A percentile compares a stretch with the other conserved stretches of the same genome.
These are phyloP conservation scores for Alviniconcha marisindica DNA, from an alignment of 1,140 invertebrate species.

Conservation along the genomic window DNA sequence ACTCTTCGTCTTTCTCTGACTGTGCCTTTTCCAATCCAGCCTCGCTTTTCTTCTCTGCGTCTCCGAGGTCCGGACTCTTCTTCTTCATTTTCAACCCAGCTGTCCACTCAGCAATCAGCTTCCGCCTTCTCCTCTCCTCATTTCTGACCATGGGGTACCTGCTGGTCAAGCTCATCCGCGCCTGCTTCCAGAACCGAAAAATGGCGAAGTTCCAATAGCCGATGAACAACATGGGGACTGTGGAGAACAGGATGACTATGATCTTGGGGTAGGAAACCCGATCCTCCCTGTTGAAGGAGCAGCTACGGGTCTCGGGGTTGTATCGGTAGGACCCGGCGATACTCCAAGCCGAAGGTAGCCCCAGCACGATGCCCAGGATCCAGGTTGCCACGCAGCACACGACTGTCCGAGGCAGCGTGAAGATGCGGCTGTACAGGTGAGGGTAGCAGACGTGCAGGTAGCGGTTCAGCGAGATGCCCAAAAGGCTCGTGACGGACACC, in stretches of 20 bases:
- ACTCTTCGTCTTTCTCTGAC: too few species aligned
- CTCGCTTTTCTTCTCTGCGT: too few species aligned
- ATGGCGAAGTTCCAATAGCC: constrained; percentile 24
- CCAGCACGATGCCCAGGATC: not conserved
- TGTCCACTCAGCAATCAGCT: not conserved
- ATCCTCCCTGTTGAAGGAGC: constrained; percentile 22
- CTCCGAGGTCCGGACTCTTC: too few species aligned
- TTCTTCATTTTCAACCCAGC: too few species aligned
- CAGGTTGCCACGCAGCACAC: not conserved
- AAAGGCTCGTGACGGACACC: not conserved
- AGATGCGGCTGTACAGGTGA: not conserved
- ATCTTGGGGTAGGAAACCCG: not conserved
- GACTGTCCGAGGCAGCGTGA: not conserved
- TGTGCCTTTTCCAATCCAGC: too few species aligned
- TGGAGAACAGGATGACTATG: not conserved
- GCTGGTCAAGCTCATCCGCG: not conserved
- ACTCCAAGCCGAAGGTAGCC: not conserved
- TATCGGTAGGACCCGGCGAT: constrained; percentile 22
- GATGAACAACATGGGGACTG: not conserved
- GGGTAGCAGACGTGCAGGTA: constrained; percentile 28
- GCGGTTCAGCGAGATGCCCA: constrained; percentile 24
- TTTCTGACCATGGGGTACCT: not conserved
- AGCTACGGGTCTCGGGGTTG: not conserved
- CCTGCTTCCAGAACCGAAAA: not conserved
- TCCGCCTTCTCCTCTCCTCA: not conserved